Evolutionary conservation across 2,888 invertebrate genomes (phyloP), one percentile per base, ranked within the genome.

Genomic region (Azorinus chamasolen): DNA sequence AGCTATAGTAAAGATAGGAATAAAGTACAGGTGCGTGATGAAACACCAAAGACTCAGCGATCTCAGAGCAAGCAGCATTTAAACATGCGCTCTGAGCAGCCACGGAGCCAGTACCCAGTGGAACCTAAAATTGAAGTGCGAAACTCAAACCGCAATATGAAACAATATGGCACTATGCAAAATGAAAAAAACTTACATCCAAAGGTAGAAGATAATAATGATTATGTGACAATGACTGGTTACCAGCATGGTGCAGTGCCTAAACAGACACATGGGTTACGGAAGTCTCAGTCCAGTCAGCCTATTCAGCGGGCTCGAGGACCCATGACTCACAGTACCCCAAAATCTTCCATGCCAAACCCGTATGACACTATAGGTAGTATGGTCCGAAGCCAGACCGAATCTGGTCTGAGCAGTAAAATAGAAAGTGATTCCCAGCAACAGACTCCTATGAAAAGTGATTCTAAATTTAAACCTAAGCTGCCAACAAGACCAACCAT

Each of bases 331-430:
- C 79, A 79, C 63, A 84, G 86, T 68, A 79, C 83, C 39, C 79
- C 83, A 45, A 85, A 85, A 71, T 83, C 84, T 0, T 37, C 72
- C 25, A 84, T 84, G 51, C 82, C 80, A 57, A 85, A 84, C 79
- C 87, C 87, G n/a, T 83, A 73, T 59, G 75, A 55, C 41, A 51
- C 27, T 58, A 68, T 25, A 48, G 51, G 58, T 50, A 37, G 45
- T 2, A 46, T 59, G 59, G 46, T 24, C 5, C 20, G 59, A 45
- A 59, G 59, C 46, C 45, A 46, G 6, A 59, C 59, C 1, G 59
- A 59, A 32, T 32, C 32, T 4, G 32, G 32, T 4, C 18, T 55
- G 2, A 25, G 16, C 16, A 32, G 10, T 10, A 32, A 32, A 32
- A 10, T 32, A 6, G 32, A 32, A 6, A 6, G 32, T 32, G 32